These are phyloP conservation scores for Acipenser transmontanus DNA, from an alignment of 2,797 vertebrate species.

Conservation along the genomic window DNA sequence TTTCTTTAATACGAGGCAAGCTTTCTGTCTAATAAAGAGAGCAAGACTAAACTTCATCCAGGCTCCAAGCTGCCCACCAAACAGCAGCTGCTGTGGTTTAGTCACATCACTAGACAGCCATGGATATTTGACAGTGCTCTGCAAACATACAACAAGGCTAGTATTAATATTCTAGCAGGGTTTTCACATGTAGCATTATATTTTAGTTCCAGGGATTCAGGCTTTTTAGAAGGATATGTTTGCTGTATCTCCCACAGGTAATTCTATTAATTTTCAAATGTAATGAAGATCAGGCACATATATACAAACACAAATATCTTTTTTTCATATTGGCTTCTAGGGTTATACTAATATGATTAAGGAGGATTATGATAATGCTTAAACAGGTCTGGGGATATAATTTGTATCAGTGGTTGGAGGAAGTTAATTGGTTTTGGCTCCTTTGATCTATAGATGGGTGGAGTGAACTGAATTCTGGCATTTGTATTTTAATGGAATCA, in stretches of 20 bases:
- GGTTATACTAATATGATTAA: constrained; percentile 62
- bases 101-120: constrained; percentile 4
- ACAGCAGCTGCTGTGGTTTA: constrained; percentile 6
- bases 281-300: background rate
- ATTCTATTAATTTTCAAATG: no score
- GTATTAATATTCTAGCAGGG: no score
- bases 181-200: no score
- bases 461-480: constrained; percentile 31
- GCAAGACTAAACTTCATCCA: background rate
- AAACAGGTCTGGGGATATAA: constrained; percentile 44
- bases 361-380: constrained; percentile 63
- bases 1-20: constrained; percentile 8
- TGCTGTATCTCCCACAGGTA: no score
- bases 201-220: no score
- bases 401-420: constrained; percentile 48
- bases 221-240: no score
- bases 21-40: constrained; percentile 1
- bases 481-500: constrained; percentile 40
- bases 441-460: constrained; percentile 54
- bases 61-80: background rate
- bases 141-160: background rate
- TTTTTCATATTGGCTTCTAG: constrained; percentile 29
- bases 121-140: background rate
- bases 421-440: constrained; percentile 60
- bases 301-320: constrained; percentile 32